These are phyloP conservation scores for Mus caroli DNA, from an alignment of 2,797 vertebrate genomes.

Conservation along the genomic window DNA sequence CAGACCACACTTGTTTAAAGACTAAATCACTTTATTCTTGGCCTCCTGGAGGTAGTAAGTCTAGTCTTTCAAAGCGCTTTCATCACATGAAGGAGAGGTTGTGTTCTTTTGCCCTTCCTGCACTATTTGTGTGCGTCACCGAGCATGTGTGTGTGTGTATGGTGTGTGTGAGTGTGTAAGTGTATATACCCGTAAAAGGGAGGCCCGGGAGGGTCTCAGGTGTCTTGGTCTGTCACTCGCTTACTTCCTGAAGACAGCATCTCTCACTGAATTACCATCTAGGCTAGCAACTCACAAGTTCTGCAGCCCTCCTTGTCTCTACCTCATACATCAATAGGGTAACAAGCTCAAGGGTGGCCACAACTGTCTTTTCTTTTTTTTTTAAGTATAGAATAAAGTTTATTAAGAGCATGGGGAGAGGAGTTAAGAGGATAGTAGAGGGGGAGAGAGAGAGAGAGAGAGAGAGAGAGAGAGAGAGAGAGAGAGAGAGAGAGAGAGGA, in stretches of 20 bases:
- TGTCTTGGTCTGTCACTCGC: neutral
- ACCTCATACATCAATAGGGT: neutral
- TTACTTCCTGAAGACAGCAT: neutral
- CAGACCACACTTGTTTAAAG: neutral
- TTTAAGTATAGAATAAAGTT: too few species aligned
- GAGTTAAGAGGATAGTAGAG: too few species aligned
- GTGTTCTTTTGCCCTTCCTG: constrained; percentile 18
- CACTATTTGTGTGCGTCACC: neutral
- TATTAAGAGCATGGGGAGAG: too few species aligned
- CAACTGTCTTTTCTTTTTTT: neutral
- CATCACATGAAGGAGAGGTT: neutral
- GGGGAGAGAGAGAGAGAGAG: too few species aligned
- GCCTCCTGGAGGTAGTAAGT: constrained; percentile 5
- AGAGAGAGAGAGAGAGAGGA: too few species aligned
- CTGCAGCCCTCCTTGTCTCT: neutral
- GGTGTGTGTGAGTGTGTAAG: neutral
- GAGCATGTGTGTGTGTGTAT: too few species aligned
- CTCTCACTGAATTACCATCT: neutral
- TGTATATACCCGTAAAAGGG: too few species aligned
- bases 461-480: too few species aligned
- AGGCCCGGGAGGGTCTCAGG: neutral
- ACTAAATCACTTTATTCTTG: neutral
- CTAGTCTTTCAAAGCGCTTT: neutral
- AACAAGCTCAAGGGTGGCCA: neutral
- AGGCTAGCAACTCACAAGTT: neutral